These are phyloP conservation scores for Corydoras maculifer DNA, from an alignment of 2,113 vertebrate species.

Conservation along the genomic window DNA sequence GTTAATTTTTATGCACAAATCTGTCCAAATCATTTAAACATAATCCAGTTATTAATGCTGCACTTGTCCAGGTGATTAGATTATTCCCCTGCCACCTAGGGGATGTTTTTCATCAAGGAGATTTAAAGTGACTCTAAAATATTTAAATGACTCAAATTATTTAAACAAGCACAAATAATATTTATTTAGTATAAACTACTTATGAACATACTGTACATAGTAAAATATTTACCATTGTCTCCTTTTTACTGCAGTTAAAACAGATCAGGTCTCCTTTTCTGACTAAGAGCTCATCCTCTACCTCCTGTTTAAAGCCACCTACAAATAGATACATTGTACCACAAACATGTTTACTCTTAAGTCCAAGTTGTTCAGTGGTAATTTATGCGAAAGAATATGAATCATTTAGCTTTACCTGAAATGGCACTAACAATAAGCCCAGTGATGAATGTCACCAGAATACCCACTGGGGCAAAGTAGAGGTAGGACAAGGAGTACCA, in stretches of 20 bases:
- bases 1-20: no score
- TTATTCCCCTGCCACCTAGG: no score
- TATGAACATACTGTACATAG: background rate
- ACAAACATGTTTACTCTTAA: background rate
- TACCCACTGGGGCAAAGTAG: slow-evolving; percentile 62
- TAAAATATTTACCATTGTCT: slow-evolving; percentile 50
- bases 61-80: no score
- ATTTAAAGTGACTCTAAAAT: no score
- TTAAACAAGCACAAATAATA: no score
- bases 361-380: no score
- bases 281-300: slow-evolving; percentile 57
- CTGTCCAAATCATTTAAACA: no score
- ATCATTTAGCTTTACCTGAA: slow-evolving; percentile 54
- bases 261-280: slow-evolving; percentile 57
- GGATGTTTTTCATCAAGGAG: no score
- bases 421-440: slow-evolving; percentile 61
- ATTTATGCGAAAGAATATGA: no score
- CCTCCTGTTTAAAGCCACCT: slow-evolving; percentile 67
- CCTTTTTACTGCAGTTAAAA: slow-evolving; percentile 44
- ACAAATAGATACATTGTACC: background rate
- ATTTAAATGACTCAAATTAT: no score
- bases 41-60: no score
- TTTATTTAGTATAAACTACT: no score
- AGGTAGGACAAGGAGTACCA: slow-evolving; percentile 75
- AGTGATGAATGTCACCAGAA: slow-evolving; percentile 50